Percentiles rank a stretch among this genome's conserved stretches.
Conservation (phyloP, 2,797 vertebrate genomes). For the Yasuhikotakia modesta region DNA sequence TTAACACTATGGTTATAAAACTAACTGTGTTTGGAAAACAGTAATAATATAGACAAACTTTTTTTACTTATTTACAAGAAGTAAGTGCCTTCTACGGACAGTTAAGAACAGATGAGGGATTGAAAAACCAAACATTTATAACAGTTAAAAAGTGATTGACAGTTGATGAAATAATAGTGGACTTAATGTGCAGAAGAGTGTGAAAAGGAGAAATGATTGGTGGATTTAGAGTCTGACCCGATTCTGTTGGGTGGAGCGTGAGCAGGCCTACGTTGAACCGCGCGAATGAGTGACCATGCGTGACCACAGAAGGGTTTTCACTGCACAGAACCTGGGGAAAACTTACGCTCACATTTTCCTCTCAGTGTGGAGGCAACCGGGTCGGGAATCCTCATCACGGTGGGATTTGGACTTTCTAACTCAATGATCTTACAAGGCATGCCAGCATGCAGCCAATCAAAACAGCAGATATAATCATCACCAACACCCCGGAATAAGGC, state of each 20-base stretch:
- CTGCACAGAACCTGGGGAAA: constrained; percentile 37
- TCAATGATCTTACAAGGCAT: constrained; percentile 61
- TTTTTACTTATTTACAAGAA: neutral
- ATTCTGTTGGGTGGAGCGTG: constrained; percentile 33
- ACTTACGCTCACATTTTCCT: constrained; percentile 58
- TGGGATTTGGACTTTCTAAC: constrained; percentile 67
- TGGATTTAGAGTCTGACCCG: constrained; percentile 14
- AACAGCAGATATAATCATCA: constrained; percentile 56
- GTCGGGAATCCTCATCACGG: constrained; percentile 50
- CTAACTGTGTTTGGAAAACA: neutral
- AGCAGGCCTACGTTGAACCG: constrained; percentile 41
- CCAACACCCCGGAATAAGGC: constrained; percentile 55
- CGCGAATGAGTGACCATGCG: constrained; percentile 56
- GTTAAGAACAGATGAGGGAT: constrained; percentile 20
- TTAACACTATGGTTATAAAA: too few species aligned
- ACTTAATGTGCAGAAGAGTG: constrained; percentile 17
- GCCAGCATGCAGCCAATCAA: constrained; percentile 74
- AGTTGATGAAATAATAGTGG: constrained; percentile 36
- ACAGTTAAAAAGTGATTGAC: constrained; percentile 23
- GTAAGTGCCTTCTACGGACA: neutral
- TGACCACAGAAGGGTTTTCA: constrained; percentile 22
- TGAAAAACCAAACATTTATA: constrained; percentile 25
- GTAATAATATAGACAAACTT: neutral
- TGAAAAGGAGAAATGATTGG: neutral
- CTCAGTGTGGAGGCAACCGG: constrained; percentile 16